These are phyloP conservation scores for Leptodirus hochenwartii DNA, from an alignment of 2,888 invertebrate genomes.

Conservation along the genomic window DNA sequence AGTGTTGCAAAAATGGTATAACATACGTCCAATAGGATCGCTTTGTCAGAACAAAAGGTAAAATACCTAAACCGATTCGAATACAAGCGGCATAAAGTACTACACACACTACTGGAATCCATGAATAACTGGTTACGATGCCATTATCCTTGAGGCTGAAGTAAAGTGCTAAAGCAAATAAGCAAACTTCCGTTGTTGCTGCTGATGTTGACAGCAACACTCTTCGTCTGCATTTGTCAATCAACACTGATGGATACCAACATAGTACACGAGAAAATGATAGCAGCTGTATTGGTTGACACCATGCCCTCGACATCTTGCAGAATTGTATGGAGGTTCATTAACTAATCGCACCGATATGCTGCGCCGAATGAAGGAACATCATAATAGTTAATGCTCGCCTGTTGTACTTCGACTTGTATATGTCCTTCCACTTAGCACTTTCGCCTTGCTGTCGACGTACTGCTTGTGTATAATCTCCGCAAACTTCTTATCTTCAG, in stretches of 20 bases:
- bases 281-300: slow-evolving; percentile 19
- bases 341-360: slow-evolving; percentile 25
- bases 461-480: too few species aligned
- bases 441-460: slow-evolving; percentile 21
- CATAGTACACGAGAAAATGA: slow-evolving; percentile 23
- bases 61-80: too few species aligned
- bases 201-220: slow-evolving; percentile 20
- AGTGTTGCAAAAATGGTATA: too few species aligned
- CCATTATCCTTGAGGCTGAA: too few species aligned
- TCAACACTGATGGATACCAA: slow-evolving; percentile 19
- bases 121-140: too few species aligned
- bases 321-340: slow-evolving; percentile 25
- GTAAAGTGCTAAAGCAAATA: too few species aligned
- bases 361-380: slow-evolving; percentile 23
- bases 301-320: slow-evolving; percentile 21
- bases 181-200: too few species aligned
- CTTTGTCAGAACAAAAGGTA: too few species aligned
- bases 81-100: too few species aligned
- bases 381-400: slow-evolving; percentile 23
- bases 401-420: slow-evolving; percentile 21
- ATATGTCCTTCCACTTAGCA: slow-evolving; percentile 21
- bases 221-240: slow-evolving; percentile 23
- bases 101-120: too few species aligned
- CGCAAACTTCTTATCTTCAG: too few species aligned
- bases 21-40: too few species aligned